Evolutionary conservation across 2,888 invertebrate genomes (phyloP).

Genomic region (Sarcophaga variegata): DNA sequence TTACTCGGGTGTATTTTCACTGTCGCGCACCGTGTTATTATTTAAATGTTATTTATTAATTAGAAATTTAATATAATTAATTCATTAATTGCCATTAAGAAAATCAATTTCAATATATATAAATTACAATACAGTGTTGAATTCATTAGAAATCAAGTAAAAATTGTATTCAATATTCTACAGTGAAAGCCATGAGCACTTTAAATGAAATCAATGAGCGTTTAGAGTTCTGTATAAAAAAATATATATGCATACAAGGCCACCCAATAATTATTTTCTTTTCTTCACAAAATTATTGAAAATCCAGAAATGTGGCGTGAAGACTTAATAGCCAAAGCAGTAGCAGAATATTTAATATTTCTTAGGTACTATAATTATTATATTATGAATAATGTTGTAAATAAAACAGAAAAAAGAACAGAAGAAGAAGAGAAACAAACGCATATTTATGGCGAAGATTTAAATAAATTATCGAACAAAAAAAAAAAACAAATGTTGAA

Average conservation of each 20-base stretch:
- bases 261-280: slow-evolving; percentile 19
- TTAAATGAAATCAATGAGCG: background rate
- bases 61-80: too few species aligned
- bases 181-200: background rate
- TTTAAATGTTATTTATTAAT: too few species aligned
- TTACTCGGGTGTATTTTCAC: too few species aligned
- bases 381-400: slow-evolving; percentile 30
- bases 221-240: background rate
- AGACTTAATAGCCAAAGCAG: slow-evolving; percentile 25
- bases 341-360: slow-evolving; percentile 1
- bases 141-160: too few species aligned
- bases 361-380: slow-evolving; percentile 53
- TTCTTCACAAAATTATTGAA: slow-evolving; percentile 28
- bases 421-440: too few species aligned
- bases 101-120: too few species aligned
- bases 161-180: too few species aligned
- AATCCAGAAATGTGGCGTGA: slow-evolving; percentile 27
- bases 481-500: background rate
- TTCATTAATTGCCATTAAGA: too few species aligned
- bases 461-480: slow-evolving; percentile 14
- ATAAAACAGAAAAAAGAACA: too few species aligned
- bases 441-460: slow-evolving; percentile 23
- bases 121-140: too few species aligned
- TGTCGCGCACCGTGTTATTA: too few species aligned
- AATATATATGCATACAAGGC: background rate